Base-by-base conservation (phyloP, 2,797 vertebrate genomes). In the Acipenser oxyrinchus region DNA sequence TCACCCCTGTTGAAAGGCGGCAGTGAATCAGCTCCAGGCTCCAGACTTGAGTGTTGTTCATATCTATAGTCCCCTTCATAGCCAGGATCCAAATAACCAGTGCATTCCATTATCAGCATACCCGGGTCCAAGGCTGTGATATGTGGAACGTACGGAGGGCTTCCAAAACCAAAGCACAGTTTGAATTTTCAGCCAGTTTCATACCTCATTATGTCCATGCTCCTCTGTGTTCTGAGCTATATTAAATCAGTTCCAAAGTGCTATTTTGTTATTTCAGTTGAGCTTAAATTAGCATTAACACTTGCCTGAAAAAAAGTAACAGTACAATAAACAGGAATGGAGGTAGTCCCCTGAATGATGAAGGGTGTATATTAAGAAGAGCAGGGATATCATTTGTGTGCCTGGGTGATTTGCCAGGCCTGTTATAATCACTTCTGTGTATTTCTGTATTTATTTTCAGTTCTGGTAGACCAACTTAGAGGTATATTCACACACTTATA, bases 261-360 rank as follows among this genome's bases (percentile, higher is more conserved):
- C 23, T 37, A 37, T 37, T 37, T 37, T 37, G 23, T 37, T 37
- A 37, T 37, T 37, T 37, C 23, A 37, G 23, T 37, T 58, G 55
- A 68, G 78, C 18, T 23, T 61, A 49, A 48, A 37, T 12, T 68
- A 37, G 68, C 66, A 70, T 68, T 64, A 64, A 65, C 65, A 37
- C 68, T 68, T 69, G 70, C 72, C 66, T 68, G 51, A 37, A 37
- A 64, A 18, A 15, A 60, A 66, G 65, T 23, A 49, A 15, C 48
- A 48, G 53, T 61, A 68, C 74, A 74, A 75, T 80, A 75, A 76
- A 81, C 77, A 72, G 71, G 72, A 72, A 73, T 78, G 81, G 74
- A 75, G 68, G 69, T 72, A 67, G 75, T 82, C 69, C 9, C 49
- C 66, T 49, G 80, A 77, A 80, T 84, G 79, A 82, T 81, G 76